Conservation (phyloP, 2,888 invertebrate species). For the Phania funesta region DNA sequence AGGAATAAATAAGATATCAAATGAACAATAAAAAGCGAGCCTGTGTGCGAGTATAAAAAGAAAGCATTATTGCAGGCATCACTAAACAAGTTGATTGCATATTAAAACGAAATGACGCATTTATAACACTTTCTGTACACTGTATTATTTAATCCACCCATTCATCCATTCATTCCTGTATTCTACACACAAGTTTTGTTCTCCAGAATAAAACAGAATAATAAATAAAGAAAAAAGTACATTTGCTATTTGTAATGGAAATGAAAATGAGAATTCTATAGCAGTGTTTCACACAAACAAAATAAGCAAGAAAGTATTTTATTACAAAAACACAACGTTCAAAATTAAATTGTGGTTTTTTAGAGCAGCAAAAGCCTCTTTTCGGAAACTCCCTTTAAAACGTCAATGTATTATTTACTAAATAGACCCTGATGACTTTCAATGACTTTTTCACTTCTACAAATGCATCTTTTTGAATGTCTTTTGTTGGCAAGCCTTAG, state of each 20-base stretch:
- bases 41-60: conserved; percentile 28
- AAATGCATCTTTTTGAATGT: conserved; percentile 27
- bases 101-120: conserved; percentile 62
- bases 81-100: conserved; percentile 65
- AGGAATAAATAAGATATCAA: neutral
- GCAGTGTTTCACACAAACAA: conserved; percentile 10
- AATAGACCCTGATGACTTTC: no score
- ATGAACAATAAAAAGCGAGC: conserved; percentile 2
- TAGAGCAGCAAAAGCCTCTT: neutral
- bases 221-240: conserved; percentile 9
- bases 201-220: neutral
- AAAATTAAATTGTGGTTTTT: conserved; percentile 44
- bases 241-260: conserved; percentile 24
- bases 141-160: no score
- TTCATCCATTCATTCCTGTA: neutral
- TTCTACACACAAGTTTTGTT: neutral
- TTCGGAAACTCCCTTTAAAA: neutral
- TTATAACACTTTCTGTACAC: conserved; percentile 51
- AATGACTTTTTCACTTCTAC: conserved; percentile 1
- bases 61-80: conserved; percentile 60
- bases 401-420: neutral
- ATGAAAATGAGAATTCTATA: conserved; percentile 36
- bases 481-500: conserved; percentile 32
- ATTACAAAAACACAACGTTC: neutral
- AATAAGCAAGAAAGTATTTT: neutral